Evolutionary conservation across 2,113 vertebrate genomes (phyloP).

Genomic region (Microtus richardsoni): DNA sequence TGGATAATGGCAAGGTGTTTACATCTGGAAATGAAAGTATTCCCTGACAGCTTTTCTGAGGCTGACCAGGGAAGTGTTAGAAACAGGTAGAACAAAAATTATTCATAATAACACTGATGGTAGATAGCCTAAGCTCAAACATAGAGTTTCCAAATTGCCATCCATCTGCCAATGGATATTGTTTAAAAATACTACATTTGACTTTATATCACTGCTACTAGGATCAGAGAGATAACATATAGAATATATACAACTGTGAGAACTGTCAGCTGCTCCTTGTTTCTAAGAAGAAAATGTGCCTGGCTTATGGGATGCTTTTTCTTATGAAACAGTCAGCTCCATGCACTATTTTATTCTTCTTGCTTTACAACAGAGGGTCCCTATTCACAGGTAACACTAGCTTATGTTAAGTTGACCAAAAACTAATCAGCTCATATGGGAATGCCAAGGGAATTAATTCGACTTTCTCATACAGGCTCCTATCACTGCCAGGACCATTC

Average conservation of each 20-base stretch:
- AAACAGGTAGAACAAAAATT: not conserved
- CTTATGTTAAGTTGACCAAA: not conserved
- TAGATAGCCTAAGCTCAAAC: not conserved
- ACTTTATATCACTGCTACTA: not conserved
- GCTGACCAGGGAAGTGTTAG: not conserved
- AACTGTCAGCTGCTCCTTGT: not conserved
- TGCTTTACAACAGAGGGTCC: not conserved
- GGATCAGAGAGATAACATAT: not conserved
- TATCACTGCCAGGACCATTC: not conserved
- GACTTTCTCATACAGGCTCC: not conserved
- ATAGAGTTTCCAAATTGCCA: not conserved
- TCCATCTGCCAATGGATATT: not conserved
- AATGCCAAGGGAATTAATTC: not conserved
- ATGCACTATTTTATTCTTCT: not conserved
- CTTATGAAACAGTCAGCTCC: not conserved
- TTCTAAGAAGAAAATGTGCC: not conserved
- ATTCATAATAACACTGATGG: not conserved
- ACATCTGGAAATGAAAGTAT: not conserved
- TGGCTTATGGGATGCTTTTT: not conserved
- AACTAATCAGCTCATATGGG: not conserved
- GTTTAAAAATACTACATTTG: not conserved
- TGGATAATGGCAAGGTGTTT: not conserved
- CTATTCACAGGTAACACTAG: not conserved
- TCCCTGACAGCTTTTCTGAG: not conserved
- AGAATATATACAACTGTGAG: not conserved